phyloP scores from a whole-genome alignment of 2,888 invertebrate genomes.

The Nyleta sp. region DNA sequence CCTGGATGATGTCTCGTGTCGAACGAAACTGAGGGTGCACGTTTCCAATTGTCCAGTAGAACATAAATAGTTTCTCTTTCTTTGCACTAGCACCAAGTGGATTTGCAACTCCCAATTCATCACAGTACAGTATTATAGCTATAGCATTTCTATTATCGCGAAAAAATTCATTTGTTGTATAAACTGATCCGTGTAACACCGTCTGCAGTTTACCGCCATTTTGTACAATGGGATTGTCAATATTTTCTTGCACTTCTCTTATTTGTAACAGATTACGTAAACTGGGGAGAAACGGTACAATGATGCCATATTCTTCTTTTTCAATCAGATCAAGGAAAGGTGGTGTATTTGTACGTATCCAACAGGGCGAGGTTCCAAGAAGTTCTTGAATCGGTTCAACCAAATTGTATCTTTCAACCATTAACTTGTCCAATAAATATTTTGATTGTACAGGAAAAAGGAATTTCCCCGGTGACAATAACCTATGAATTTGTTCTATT shows the following conservation, averaged over 20 bases:
- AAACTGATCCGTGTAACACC: conserved; percentile 63
- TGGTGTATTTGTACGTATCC: conserved; percentile 20
- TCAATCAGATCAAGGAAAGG: conserved; percentile 12
- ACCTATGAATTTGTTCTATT: neutral
- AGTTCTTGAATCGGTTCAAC: conserved; percentile 5
- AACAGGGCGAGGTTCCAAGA: conserved; percentile 5
- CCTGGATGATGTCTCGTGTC: conserved; percentile 41
- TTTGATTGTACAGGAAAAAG: conserved; percentile 8
- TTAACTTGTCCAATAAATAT: conserved; percentile 7
- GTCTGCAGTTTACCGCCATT: conserved; percentile 45
- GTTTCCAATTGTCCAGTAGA: conserved; percentile 29
- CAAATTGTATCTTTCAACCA: conserved; percentile 15
- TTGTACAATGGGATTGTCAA: conserved; percentile 46
- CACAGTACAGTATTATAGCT: conserved; percentile 67
- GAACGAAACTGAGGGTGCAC: conserved; percentile 43
- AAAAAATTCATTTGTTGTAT: conserved; percentile 57
- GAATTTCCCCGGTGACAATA: neutral
- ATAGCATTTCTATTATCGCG: conserved; percentile 53
- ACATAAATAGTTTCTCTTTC: conserved; percentile 32
- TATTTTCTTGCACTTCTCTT: conserved; percentile 47
- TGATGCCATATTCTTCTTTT: neutral
- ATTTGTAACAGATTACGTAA: conserved; percentile 59
- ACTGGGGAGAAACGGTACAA: conserved; percentile 58
- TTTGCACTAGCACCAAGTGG: conserved; percentile 29
- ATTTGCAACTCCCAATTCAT: conserved; percentile 40